Percentiles rank a stretch among this genome's conserved stretches.
These are phyloP conservation scores for Nothocercus nigrocapillus DNA, from an alignment of 2,113 vertebrate genomes.

Conservation along the genomic window DNA sequence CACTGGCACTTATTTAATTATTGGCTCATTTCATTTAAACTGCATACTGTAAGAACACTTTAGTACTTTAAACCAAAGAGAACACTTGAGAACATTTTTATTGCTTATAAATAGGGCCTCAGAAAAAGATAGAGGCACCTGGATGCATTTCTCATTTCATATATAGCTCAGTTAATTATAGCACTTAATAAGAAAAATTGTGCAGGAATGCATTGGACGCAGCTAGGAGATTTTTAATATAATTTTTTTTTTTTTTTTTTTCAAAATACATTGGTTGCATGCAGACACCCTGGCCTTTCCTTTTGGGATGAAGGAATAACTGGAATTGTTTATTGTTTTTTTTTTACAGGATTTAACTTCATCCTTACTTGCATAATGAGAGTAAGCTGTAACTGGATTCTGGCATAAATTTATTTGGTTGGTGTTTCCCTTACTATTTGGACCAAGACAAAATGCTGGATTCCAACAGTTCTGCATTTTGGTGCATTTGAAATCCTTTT, in stretches of 20 bases:
- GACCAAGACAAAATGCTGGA: background rate
- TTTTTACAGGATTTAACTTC: background rate
- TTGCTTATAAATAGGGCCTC: background rate
- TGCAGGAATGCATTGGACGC: background rate
- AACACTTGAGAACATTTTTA: constrained; percentile 12
- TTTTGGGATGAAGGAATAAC: background rate
- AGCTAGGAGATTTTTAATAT: background rate
- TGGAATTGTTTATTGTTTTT: background rate
- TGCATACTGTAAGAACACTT: background rate
- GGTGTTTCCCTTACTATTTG: background rate
- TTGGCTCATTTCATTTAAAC: constrained; percentile 5
- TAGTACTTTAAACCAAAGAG: constrained; percentile 3
- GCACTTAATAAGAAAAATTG: background rate
- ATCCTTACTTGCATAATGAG: background rate
- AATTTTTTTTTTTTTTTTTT: background rate
- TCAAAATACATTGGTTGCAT: background rate
- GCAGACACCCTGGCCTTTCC: background rate
- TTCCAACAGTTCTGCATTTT: background rate
- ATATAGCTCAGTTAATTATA: background rate
- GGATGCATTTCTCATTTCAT: background rate
- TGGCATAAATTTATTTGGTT: background rate
- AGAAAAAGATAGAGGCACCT: background rate
- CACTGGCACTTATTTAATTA: constrained; percentile 6
- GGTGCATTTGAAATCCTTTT: background rate
- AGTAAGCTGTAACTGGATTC: background rate